phyloP scores from a whole-genome alignment of 2,113 vertebrate species.

The Taurulus bubalis region DNA sequence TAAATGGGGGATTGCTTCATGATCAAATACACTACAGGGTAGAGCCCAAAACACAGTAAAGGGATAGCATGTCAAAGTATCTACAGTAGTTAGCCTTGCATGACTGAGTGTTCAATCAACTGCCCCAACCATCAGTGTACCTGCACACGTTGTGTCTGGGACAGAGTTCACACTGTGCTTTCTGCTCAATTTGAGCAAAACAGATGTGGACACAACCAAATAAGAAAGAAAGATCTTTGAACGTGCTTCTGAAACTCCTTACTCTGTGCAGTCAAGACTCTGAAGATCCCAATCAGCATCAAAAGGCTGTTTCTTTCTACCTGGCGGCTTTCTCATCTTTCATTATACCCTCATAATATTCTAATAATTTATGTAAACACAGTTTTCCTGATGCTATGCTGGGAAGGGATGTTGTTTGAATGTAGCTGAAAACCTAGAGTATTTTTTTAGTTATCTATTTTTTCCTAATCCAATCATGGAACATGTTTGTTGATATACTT shows the following conservation, averaged over 20 bases:
- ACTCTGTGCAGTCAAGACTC: constrained; percentile 37
- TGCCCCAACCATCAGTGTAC: constrained; percentile 39
- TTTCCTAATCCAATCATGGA: constrained; percentile 54
- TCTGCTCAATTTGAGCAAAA: constrained; percentile 55
- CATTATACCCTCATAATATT: constrained; percentile 50
- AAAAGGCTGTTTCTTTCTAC: constrained; percentile 66
- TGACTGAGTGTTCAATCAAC: constrained; percentile 25
- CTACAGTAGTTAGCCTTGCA: constrained; percentile 39
- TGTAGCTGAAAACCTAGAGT: neutral
- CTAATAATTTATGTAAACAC: constrained; percentile 10
- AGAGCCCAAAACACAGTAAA: constrained; percentile 27
- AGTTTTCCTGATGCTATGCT: constrained; percentile 30
- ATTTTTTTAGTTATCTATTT: constrained; percentile 22
- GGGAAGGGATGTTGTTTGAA: constrained; percentile 24
- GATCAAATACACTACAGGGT: constrained; percentile 34
- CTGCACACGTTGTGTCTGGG: constrained; percentile 27
- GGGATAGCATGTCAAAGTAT: constrained; percentile 40
- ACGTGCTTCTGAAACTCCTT: constrained; percentile 37
- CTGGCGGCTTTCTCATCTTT: constrained; percentile 44
- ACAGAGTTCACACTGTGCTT: constrained; percentile 38
- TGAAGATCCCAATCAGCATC: constrained; percentile 74
- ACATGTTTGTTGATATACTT: constrained; percentile 58
- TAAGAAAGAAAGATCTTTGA: constrained; percentile 51
- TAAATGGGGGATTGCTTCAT: constrained; percentile 39
- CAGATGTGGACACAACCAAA: constrained; percentile 48